Conservation (phyloP, 2,113 vertebrate genomes). For the Poeciliopsis turrubarensis region DNA sequence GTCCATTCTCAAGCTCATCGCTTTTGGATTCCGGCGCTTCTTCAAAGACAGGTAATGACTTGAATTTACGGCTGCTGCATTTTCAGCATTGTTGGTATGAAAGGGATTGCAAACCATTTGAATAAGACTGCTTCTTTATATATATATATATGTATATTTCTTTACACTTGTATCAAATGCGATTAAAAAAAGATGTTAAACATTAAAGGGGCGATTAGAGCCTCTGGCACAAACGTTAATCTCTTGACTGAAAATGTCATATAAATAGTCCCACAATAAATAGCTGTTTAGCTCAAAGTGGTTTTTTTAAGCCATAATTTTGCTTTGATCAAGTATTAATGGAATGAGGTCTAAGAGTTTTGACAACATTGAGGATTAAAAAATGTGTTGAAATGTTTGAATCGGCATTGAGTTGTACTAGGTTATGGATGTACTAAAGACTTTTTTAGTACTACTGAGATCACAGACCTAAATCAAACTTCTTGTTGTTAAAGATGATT, state of each 20-base stretch:
- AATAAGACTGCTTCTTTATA: no score
- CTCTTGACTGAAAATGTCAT: constrained; percentile 19
- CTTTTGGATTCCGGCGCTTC: constrained; percentile 94
- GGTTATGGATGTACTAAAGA: no score
- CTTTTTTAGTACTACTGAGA: neutral
- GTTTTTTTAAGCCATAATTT: constrained; percentile 32
- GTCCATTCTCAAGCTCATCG: constrained; percentile 92
- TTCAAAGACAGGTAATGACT: constrained; percentile 94
- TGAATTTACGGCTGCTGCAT: constrained; percentile 6
- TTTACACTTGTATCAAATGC: constrained; percentile 4
- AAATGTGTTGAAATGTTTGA: constrained; percentile 27
- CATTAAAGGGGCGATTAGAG: neutral
- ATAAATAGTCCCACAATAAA: constrained; percentile 50
- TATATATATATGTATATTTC: no score
- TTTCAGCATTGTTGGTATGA: neutral
- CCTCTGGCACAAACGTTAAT: constrained; percentile 36
- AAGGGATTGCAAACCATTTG: neutral
- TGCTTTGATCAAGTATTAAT: constrained; percentile 62
- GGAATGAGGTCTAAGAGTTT: constrained; percentile 18
- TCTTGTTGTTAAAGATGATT: neutral
- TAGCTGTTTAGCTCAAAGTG: constrained; percentile 43
- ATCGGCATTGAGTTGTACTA: neutral
- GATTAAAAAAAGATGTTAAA: constrained; percentile 16
- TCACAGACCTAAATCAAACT: neutral
- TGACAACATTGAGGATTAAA: constrained; percentile 43